Conservation (phyloP, 2,113 vertebrate genomes). For the Rousettus leschenaultii region DNA sequence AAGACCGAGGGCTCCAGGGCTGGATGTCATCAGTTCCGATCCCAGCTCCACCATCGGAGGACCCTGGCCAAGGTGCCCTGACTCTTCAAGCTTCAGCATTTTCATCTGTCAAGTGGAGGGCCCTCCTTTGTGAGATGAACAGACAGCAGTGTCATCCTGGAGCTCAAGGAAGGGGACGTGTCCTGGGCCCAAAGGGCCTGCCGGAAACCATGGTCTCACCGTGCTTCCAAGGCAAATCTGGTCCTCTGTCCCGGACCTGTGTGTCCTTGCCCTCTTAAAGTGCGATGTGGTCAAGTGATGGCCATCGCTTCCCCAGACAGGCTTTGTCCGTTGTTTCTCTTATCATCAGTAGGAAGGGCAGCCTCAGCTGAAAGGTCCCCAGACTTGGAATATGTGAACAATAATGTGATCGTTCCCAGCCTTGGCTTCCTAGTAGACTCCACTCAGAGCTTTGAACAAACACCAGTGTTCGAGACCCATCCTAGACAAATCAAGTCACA, state of each 20-base stretch:
- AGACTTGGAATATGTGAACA: neutral
- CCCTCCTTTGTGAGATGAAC: neutral
- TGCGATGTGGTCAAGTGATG: neutral
- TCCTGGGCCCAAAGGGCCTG: neutral
- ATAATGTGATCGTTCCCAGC: neutral
- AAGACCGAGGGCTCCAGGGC: neutral
- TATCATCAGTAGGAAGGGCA: neutral
- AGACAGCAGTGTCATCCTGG: neutral
- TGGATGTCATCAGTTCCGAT: neutral
- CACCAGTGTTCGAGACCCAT: neutral
- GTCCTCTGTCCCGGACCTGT: neutral
- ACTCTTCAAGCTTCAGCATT: neutral
- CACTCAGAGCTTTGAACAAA: neutral
- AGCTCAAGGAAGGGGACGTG: neutral
- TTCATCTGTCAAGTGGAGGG: neutral
- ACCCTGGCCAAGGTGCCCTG: neutral
- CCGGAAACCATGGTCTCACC: neutral
- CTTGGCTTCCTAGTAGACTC: neutral
- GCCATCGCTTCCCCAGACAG: neutral
- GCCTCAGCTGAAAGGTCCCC: neutral
- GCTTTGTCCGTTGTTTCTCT: neutral
- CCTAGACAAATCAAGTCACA: neutral
- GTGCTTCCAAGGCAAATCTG: neutral
- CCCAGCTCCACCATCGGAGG: neutral
- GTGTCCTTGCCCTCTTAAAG: neutral